Evolutionary conservation across 53 echinoderm and acorn worm species (phyloP).

Genomic region (Mesocentrotus franciscanus): DNA sequence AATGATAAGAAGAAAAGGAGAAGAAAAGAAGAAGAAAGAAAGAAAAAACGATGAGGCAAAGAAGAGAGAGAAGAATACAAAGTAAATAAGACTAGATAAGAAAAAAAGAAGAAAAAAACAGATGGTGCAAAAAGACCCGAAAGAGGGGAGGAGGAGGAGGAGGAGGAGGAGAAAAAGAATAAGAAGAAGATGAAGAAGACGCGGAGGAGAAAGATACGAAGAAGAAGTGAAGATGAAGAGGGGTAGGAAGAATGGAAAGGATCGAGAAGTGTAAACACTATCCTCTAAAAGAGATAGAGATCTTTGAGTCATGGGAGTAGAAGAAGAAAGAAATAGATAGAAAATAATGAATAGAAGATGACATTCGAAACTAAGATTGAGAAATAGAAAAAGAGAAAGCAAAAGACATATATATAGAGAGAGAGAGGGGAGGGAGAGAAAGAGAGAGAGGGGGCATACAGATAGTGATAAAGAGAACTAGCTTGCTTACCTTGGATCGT

Average conservation of each 20-base stretch:
- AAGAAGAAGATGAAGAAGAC: background rate
- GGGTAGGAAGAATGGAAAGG: no score
- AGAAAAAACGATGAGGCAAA: no score
- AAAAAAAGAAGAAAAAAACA: background rate
- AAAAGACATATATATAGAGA: background rate
- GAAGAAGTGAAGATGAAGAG: background rate
- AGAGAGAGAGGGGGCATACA: background rate
- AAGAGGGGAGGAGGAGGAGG: background rate
- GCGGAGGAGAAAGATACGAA: background rate
- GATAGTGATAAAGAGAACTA: background rate
- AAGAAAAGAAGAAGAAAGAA: no score
- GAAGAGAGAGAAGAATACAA: no score
- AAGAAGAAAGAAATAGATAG: background rate
- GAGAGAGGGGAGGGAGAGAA: background rate
- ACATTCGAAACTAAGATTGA: no score
- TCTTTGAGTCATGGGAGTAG: no score
- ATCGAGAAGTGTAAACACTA: no score
- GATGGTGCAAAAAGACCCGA: background rate
- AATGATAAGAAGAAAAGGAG: no score
- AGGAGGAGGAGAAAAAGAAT: background rate
- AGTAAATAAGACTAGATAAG: no score
- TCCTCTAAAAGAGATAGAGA: no score
- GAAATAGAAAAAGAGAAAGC: no score
- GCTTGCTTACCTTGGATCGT: slow-evolving; percentile 67
- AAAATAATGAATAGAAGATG: background rate